Evolutionary conservation across 1,140 invertebrate genomes (phyloP), one percentile per base, ranked within the genome.

Genomic region (Drosophila repletoides): DNA sequence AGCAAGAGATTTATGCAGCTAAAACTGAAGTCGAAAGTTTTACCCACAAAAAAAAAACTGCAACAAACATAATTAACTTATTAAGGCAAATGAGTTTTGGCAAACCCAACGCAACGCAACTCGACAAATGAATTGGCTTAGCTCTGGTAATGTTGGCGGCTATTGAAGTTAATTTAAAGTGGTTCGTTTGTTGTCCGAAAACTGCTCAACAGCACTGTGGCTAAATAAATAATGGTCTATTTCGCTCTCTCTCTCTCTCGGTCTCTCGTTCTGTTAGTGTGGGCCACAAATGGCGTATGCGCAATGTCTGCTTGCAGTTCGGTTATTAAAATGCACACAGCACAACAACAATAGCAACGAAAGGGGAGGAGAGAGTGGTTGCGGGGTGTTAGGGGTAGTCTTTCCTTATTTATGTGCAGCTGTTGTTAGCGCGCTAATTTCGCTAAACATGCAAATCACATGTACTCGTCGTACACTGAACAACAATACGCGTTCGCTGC

Each of bases 341-440:
- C 24, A 31, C 43, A 55, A 56, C 28, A 63, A 41, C 34, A 56
- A 65, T 52, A 45, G 33, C 43, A 40, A 43, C 60, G 60, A 36
- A 24, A 46, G 9, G 43, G 43, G 14, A 17, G 3, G 21, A 4
- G 21, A 24, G 9, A 38, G 19, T n/a, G 49, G 15, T 19, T 38
- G 9, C n/a, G 7, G 38, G 21, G 38, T 41, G 17, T 10, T 31
- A n/a, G 29, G n/a, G 29, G 2, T 7, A 5, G 40, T n/a, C 24
- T 14, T n/a, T 26, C 12, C 6, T 40, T 29, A 19, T 29, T 34
- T 55, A 24, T 63, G 48, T 68, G 74, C 74, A 74, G 77, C 74
- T 84, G 79, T 83, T 83, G 79, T 79, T 83, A 84, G 79, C 84
- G 79, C 79, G 80, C 79, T 83, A 83, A 83, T 83, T 83, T 83